Base-by-base conservation (phyloP, 2,888 invertebrate species). In the Ischnus inquisitorius region DNA sequence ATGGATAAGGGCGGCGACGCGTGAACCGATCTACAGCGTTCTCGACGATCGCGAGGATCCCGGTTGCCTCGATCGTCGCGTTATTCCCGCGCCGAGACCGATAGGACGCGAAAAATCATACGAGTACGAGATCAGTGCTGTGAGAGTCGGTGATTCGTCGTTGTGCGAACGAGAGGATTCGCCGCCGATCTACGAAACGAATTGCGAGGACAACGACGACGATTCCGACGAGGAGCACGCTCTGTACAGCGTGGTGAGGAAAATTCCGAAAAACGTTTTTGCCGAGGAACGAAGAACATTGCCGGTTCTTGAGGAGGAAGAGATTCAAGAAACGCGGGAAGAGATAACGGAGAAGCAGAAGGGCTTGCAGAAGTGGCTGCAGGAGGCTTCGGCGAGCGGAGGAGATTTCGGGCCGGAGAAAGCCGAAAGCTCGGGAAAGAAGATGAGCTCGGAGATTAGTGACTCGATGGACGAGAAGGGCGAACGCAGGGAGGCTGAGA, bases 1-100 rank as follows among this genome's bases (percentile, higher is more conserved):
- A 85, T 92, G 92, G 92, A 90, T 92, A 67, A 85, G 89, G 72
- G 83, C 89, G 41, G 91, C 91, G n/a, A 92, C 90, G 0, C 89
- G 90, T 5, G 91, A 92, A 54, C 90, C 91, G 77, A 89, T 90
- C 51, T 92, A 92, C 79, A 91, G 89, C 48, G 87, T 91, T n/a
- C 82, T 91, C 6, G 90, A 90, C 60, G 83, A 86, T 39, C 81
- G 86, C 65, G 85, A 88, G 3, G 34, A 57, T 1, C 10, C 60
- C 34, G 75, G 64, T 6, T 34, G 22, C 5, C 14, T 8, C 22
- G 28, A 68, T 54, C 64, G 46, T 12, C 12, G 4, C 22, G 54
- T 6, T 67, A 46, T 34, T 4, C 77, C 8, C 54, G 78, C 4
- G 4, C 65, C 79, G 68, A 10, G 81, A 84, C 10, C 87, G 86